Evolutionary conservation across 2,797 vertebrate species (phyloP), one percentile per base, ranked within the genome.

Genomic region (Gallirallus australis): DNA sequence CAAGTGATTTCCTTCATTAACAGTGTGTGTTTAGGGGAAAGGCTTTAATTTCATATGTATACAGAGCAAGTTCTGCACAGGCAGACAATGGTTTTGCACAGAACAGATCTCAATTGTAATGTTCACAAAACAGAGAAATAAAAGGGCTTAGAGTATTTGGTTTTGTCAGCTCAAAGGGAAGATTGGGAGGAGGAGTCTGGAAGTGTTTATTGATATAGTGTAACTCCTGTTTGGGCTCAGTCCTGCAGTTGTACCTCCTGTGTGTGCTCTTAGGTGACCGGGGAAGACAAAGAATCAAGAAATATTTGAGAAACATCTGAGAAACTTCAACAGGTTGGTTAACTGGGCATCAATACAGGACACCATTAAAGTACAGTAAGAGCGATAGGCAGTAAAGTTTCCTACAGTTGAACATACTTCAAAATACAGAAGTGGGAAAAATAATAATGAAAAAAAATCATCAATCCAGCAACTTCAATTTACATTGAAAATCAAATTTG

Each of bases 1-100:
- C 64, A 76, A 96, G 87, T 73, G 39, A 84, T 80, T 79, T 86
- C 31, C 27, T 94, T 93, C 92, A 61, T 68, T 95, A 92, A 92
- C 5, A 45, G 11, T 3, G 2, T 42, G 45, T 19, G 10, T 73
- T 78, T 65, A 70, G 61, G 35, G 80, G 70, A 66, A 93, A 92
- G 79, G 27, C 28, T 92, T 93, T 94, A 48, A 79, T 94, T 91
- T 88, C 60, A 12, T 60, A n/a, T 5, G 28, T 50, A 45, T 68
- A 71, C 33, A 71, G 71, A 81, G 15, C 13, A 60, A 56, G 23
- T 89, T 86, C 63, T 92, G 78, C 63, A 52, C 54, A 69, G 48
- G 31, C 33, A 40, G 37, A 42, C 31, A 86, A 19, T 40, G 53
- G 2, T 70, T 87, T 76, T 90, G 53, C 52, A 80, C 76, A 89